Evolutionary conservation across 1,140 invertebrate species (phyloP), one percentile per base, ranked within the genome.

Genomic region (Battus philenor): DNA sequence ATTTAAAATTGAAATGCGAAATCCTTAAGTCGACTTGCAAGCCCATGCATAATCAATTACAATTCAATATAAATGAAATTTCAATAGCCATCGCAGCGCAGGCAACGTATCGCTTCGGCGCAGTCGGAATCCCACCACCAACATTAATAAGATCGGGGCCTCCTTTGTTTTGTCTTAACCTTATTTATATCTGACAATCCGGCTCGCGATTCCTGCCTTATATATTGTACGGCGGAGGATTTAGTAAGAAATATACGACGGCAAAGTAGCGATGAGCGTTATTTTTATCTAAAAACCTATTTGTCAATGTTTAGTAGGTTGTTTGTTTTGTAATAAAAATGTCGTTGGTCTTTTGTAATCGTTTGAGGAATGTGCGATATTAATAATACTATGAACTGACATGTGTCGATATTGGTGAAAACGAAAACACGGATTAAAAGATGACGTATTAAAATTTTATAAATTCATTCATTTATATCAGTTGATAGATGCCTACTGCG

Each of bases 141-240:
- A 68, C 64, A 63, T 68, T 71, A 68, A 71, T 68, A 62, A 53
- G 53, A 62, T 65, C 59, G 50, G 50, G 22, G 49, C 41, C 53
- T 56, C 63, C 56, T 68, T 71, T 72, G 65, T 72, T 72, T 68
- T 62, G 65, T 67, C 58, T 57, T 47, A 49, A 47, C 50, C 50
- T 62, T 63, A 70, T 70, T 68, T 70, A 68, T 67, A 65, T 59
- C 41, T 48, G 48, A 47, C 49, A 41, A 53, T 52, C 20, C 52
- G 45, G 26, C 34, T 59, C 44, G 49, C 44, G 55, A 50, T 54
- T 53, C 43, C 47, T 44, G 38, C 38, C 30, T 52, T 53, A 53
- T 50, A 33, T 50, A 44, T 50, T 20, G 18, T 10, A 43, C 55
- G 50, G 51, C 38, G 44, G 29, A 17, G 50, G 36, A 50, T 48